These are phyloP conservation scores for Trissoscelio sp. DNA, from an alignment of 2,888 invertebrate genomes.

Conservation along the genomic window DNA sequence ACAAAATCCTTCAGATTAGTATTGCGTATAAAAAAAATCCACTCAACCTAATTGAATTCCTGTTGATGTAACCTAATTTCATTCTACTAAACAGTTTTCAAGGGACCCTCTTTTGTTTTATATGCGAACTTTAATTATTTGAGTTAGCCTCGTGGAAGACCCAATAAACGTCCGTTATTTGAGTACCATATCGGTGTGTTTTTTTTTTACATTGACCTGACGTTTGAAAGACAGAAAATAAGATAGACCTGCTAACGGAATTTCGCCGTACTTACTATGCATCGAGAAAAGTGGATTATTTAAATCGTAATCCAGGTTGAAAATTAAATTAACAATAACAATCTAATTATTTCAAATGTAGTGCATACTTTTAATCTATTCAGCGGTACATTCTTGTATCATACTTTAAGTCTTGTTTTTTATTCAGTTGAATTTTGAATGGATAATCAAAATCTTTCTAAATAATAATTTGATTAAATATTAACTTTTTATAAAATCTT, in stretches of 20 bases:
- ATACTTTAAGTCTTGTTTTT: too few species aligned
- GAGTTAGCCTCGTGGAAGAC: constrained; percentile 11
- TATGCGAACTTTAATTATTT: constrained; percentile 31
- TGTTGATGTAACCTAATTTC: constrained; percentile 2
- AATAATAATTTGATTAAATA: too few species aligned
- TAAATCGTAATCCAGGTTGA: constrained; percentile 24
- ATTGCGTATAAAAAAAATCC: not conserved
- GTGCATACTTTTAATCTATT: not conserved
- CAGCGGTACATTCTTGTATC: too few species aligned
- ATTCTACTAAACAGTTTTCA: not conserved
- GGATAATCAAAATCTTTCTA: too few species aligned
- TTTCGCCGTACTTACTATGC: constrained; percentile 27
- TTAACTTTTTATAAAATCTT: too few species aligned
- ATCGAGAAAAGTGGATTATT: constrained; percentile 34
- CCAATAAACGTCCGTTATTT: constrained; percentile 44
- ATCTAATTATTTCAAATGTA: constrained; percentile 15
- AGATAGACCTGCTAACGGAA: constrained; percentile 45
- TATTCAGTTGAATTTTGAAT: too few species aligned
- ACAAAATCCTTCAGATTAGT: not conserved
- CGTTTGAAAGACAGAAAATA: constrained; percentile 48
- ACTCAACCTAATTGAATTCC: constrained; percentile 7
- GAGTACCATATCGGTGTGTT: constrained; percentile 15
- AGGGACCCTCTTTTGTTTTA: constrained; percentile 8
- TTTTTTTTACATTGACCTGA: constrained; percentile 28
- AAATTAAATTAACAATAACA: constrained; percentile 33